Percentiles rank a stretch among this genome's conserved stretches.
phyloP scores from a whole-genome alignment of 1,140 invertebrate genomes.

The Pissodes strobi region DNA sequence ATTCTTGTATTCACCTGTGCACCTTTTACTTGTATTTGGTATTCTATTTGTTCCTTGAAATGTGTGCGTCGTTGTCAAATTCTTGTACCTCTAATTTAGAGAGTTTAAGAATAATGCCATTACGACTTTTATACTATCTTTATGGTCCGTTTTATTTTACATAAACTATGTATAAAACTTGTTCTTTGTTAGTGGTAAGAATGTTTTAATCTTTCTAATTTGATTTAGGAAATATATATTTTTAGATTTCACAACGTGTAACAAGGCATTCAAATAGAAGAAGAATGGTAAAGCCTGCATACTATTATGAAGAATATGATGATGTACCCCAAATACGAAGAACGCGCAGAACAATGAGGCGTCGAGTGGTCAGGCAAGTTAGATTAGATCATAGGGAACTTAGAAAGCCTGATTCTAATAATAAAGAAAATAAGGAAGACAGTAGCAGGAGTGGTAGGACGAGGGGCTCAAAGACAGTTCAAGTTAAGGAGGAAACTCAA shows the following conservation, averaged over 20 bases:
- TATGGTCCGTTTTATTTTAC: too few relatives aligned
- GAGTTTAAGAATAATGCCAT: too few relatives aligned
- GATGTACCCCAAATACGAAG: constrained; percentile 22
- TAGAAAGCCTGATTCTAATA: neutral
- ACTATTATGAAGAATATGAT: constrained; percentile 33
- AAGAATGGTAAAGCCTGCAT: constrained; percentile 25
- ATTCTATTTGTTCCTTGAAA: too few relatives aligned
- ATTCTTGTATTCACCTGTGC: too few relatives aligned
- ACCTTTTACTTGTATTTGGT: too few relatives aligned
- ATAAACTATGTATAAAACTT: too few relatives aligned
- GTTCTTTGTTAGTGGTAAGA: too few relatives aligned
- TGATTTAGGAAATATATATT: too few relatives aligned
- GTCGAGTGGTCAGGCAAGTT: constrained; percentile 12
- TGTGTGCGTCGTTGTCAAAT: too few relatives aligned
- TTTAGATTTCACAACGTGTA: constrained; percentile 19
- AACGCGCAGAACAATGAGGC: constrained; percentile 7
- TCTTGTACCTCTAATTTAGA: too few relatives aligned
- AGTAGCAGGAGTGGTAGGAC: neutral
- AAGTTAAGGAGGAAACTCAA: constrained; percentile 5
- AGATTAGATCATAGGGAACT: neutral
- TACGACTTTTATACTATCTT: too few relatives aligned
- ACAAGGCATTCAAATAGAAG: constrained; percentile 21
- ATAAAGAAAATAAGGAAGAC: constrained; percentile 18
- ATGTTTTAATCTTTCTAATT: too few relatives aligned
- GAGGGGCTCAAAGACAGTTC: constrained; percentile 1